Evolutionary conservation across 2,797 vertebrate genomes (phyloP).

Genomic region (Pseudochirops corinnae): DNA sequence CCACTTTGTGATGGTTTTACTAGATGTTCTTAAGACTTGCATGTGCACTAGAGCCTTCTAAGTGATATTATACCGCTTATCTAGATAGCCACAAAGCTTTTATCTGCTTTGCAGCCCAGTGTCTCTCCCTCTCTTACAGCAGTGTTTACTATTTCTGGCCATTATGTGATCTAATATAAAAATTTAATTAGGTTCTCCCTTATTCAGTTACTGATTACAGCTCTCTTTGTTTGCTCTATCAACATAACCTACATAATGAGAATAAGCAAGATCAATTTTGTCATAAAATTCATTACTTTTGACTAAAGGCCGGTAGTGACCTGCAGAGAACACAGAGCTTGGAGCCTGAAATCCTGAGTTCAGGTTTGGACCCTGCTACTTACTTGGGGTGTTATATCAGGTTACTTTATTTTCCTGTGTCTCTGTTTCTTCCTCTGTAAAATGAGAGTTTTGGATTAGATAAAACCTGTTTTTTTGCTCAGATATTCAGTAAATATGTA

Average conservation of each 20-base stretch:
- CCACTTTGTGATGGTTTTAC: constrained; percentile 18
- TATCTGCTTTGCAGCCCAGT: constrained; percentile 28
- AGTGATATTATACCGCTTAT: constrained; percentile 48
- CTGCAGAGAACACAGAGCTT: background rate
- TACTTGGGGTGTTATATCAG: background rate
- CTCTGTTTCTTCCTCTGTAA: background rate
- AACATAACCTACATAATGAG: constrained; percentile 63
- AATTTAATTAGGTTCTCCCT: constrained; percentile 78
- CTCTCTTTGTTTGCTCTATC: constrained; percentile 74
- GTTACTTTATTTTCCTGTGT: background rate
- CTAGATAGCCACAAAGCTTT: constrained; percentile 37
- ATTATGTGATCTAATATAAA: constrained; percentile 77
- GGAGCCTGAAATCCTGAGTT: background rate
- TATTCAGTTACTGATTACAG: constrained; percentile 76
- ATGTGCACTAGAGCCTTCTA: background rate
- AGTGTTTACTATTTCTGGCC: constrained; percentile 76
- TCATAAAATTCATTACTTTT: constrained; percentile 74
- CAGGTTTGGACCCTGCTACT: background rate
- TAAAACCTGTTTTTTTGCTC: background rate
- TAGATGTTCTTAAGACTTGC: background rate
- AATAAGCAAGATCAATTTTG: constrained; percentile 71
- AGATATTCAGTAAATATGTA: background rate
- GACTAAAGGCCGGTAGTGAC: constrained; percentile 44
- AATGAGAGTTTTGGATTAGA: background rate
- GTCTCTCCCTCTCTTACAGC: background rate